Evolutionary conservation across 2,113 vertebrate genomes (phyloP), one percentile per base, ranked within the genome.

Genomic region (Chunga burmeisteri): DNA sequence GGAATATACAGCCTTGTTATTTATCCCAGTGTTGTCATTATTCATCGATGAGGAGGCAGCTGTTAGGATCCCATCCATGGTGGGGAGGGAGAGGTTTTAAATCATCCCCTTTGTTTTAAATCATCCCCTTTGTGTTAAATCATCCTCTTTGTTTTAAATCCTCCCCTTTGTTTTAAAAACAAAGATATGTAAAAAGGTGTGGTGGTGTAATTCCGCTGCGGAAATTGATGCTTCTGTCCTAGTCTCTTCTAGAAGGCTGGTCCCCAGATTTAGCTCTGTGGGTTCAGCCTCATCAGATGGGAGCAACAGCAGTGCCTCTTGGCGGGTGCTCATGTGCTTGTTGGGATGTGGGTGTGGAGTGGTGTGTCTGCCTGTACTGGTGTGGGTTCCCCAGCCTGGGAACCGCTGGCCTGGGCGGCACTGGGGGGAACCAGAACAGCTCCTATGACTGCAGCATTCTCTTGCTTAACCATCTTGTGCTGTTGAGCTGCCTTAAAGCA

Each of bases 281-380:
- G 63, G 79, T 8, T 0, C 32, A 34, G 72, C 13, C 5, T 22
- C 2, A 1, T 11, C 36, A 11, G 46, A 27, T 52, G 19, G 34
- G 19, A 56, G 53, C 10, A 6, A 15, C 53, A 56, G 62, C 49
- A 38, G 67, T 20, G 81, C 73, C 40, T 32, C 62, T 30, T 32
- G 58, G 63, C 62, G 68, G 52, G 23, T 25, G 23, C 8, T 47
- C 11, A 0, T 1, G 6, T 5, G 16, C 10, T 6, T 18, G 10
- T 34, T 53, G 0, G 13, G 50, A 23, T 0, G 3, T 58, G 75
- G 40, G 63, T 46, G 36, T 50, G 72, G 4, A 13, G 34, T 5
- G 52, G 5, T 47, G 1, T 16, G 66, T 70, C 19, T 47, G 46
- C 58, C 40, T 42, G 44, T 27, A 3, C 38, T 38, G 12, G 19